Evolutionary conservation across 2,113 vertebrate species (phyloP), one percentile per base, ranked within the genome.

Genomic region (Salvelinus namaycush): DNA sequence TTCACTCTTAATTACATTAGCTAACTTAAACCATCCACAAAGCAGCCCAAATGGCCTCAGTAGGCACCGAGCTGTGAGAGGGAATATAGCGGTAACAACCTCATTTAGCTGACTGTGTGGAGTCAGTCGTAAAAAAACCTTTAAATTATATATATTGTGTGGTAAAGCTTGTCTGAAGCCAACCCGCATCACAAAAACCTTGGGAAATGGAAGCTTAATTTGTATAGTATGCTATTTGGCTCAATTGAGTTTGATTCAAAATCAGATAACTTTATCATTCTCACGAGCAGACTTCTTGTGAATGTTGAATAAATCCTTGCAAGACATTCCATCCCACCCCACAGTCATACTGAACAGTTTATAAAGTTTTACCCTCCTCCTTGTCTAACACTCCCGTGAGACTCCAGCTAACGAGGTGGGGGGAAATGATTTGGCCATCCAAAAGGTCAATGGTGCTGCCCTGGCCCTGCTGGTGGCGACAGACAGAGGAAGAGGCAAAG

Each of bases 141-240:
- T 49, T 70, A 48, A 51, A 51, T 6, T n/a, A 44, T 22, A n/a
- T 48, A 70, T 70, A 70, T 70, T 70, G 69, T 34, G n/a, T 70
- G 39, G 22, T 24, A 49, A 70, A 49, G 69, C 69, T 24, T 70
- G 39, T 24, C 44, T 24, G 18, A 29, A 34, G 66, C 29, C 59
- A 62, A 22, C 1, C 18, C n/a, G 59, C 59, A 62, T 62, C n/a
- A 62, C 59, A 62, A 24, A 62, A 8, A 22, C 59, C 5, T 54
- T 5, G 16, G 51, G 16, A 54, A 54, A 54, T 54, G 16, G 39
- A 44, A 44, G 39, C 39, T 2, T 44, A 44, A 44, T 44, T 44
- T 12, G 39, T 44, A 54, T 16, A 54, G 51, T 16, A 18, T 3
- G 0, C 16, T 18, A 18, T 54, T 54, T 18, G 16, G 51, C 51